A percentile compares a stretch with the other conserved stretches of the same genome.
Conservation (phyloP, 2,113 vertebrate species). For the Pseudorectes ferrugineus region DNA sequence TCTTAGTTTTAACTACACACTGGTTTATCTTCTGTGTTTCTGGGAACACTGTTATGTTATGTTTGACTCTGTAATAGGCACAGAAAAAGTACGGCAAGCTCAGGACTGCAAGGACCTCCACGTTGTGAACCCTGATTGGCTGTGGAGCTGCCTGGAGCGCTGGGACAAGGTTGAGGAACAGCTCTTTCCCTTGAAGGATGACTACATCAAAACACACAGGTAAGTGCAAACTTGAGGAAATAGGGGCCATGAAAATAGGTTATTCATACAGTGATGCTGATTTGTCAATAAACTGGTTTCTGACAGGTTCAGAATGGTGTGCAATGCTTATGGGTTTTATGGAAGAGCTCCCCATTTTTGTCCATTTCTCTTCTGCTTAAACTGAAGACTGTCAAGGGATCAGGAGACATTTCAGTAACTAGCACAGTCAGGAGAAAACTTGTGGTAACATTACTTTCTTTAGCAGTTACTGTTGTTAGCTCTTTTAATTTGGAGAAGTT, state of each 20-base stretch:
- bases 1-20: background rate
- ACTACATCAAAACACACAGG: conserved; percentile 82
- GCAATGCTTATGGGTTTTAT: background rate
- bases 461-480: background rate
- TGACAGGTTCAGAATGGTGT: background rate
- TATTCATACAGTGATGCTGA: background rate
- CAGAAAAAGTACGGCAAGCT: conserved; percentile 94
- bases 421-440: background rate
- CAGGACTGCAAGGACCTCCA: conserved; percentile 86
- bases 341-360: background rate
- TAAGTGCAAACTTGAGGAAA: background rate
- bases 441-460: background rate
- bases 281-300: background rate
- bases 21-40: background rate
- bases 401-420: background rate
- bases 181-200: conserved; percentile 90
- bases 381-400: no score
- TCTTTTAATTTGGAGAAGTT: background rate
- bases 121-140: conserved; percentile 94
- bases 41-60: background rate
- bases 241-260: background rate
- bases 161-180: conserved; percentile 95
- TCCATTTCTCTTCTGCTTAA: background rate
- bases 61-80: conserved; percentile 73
- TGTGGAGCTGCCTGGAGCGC: conserved; percentile 96